Base-by-base conservation (phyloP, 2,797 vertebrate genomes). In the Hemibagrus guttatus region DNA sequence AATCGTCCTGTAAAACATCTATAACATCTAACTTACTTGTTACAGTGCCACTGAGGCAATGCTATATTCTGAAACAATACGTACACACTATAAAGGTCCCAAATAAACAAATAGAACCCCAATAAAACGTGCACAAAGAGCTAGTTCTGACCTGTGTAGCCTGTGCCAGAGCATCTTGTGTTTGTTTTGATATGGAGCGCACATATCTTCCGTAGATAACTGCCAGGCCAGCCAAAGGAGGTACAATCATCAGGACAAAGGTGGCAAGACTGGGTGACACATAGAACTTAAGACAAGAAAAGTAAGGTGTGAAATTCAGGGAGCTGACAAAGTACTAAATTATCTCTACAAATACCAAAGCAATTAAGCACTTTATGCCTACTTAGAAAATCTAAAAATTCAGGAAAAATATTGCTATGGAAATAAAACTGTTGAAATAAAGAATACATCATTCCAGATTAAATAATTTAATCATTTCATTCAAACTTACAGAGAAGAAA, bases 151-250 rank as follows among this genome's bases (percentile, higher is more conserved):
- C 98, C 97, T 99, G 96, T 78, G 98, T 98, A 89, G 98, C 95
- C 85, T 97, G 95, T 79, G 98, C 98, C n/a, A 99, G 95, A 9
- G 98, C 95, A n/a, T 99, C 97, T 92, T 99, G 98, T 0, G 96
- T 99, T 72, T 91, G 89, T 93, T 95, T 97, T 86, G 97, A 97
- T 91, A 99, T 95, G 87, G 97, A 96, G 91, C 96, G 95, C 56
- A 99, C 94, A 68, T 97, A 99, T 87, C 96, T 93, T 74, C 98
- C 98, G 39, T 98, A 99, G 90, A 98, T 89, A 61, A 99, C 94
- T 16, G 97, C 97, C 26, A 99, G 74, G 66, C 91, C 83, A n/a
- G 96, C 95, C 91, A 99, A 39, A 0, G 98, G 98, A 76, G 98
- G 98, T 66, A 99, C 97, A 68, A 99, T 93, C 23, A 98, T 94